A percentile compares a stretch with the other conserved stretches of the same genome.
phyloP scores from a whole-genome alignment of 2,113 vertebrate genomes.

The Pseudorectes ferrugineus region DNA sequence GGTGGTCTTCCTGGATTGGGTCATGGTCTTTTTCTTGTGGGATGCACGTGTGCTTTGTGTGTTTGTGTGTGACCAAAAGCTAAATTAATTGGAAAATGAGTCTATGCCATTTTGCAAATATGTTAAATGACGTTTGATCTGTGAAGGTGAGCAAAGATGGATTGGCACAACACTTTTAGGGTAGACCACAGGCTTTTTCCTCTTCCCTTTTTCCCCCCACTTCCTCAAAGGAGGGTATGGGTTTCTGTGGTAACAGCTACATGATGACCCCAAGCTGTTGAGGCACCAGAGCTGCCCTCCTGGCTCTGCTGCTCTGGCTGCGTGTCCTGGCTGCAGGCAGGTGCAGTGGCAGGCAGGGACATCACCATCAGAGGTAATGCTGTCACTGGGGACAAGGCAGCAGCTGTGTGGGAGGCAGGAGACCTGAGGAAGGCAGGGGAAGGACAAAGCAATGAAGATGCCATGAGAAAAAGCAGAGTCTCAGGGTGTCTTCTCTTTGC shows the following conservation, averaged over 20 bases:
- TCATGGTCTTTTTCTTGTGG: neutral
- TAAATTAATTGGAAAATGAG: neutral
- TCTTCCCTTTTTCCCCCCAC: neutral
- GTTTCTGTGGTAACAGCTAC: neutral
- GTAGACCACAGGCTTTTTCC: neutral
- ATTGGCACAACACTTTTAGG: neutral
- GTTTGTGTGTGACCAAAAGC: neutral
- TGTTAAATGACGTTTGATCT: neutral
- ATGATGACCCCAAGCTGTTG: neutral
- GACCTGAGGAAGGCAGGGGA: neutral
- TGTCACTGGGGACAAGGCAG: neutral
- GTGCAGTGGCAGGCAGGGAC: accelerated
- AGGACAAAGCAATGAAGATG: neutral
- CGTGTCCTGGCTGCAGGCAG: neutral
- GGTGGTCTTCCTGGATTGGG: neutral
- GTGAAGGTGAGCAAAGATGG: neutral
- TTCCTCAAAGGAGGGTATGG: neutral
- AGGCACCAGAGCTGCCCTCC: neutral
- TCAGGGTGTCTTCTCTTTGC: neutral
- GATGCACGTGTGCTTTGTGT: accelerated
- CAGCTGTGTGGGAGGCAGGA: neutral
- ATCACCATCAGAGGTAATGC: accelerated
- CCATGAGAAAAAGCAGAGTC: neutral
- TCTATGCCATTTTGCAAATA: neutral
- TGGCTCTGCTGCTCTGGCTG: neutral